These are phyloP conservation scores for Hyperoplus immaculatus DNA, from an alignment of 2,797 vertebrate genomes.

Conservation along the genomic window DNA sequence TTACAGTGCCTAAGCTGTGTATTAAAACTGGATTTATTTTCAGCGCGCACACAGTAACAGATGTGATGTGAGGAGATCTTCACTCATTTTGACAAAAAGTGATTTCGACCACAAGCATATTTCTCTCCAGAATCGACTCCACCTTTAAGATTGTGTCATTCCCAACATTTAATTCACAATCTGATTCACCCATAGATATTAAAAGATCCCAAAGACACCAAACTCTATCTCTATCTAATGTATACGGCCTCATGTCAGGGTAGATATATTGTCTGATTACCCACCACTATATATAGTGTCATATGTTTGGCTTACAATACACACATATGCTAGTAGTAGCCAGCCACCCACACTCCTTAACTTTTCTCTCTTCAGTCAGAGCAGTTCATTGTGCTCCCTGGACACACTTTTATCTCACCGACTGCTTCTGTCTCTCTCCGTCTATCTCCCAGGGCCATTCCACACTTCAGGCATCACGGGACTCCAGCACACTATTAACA, in stretches of 20 bases:
- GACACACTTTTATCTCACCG: background rate
- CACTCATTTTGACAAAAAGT: too few species aligned
- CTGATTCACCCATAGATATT: background rate
- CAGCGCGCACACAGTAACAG: too few species aligned
- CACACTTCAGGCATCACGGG: constrained; percentile 85
- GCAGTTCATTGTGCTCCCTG: background rate
- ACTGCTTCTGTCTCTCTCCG: constrained; percentile 15
- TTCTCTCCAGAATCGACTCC: too few species aligned
- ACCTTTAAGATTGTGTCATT: too few species aligned
- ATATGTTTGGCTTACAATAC: background rate
- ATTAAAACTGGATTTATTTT: too few species aligned
- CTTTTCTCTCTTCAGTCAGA: background rate
- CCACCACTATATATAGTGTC: too few species aligned
- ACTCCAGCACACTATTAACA: constrained; percentile 86
- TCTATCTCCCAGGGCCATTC: constrained; percentile 82
- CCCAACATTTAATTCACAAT: too few species aligned
- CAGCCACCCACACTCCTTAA: background rate
- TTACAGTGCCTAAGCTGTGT: too few species aligned
- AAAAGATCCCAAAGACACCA: background rate
- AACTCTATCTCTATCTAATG: background rate
- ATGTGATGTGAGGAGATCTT: too few species aligned
- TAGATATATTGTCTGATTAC: background rate
- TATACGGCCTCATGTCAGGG: background rate
- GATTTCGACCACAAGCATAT: too few species aligned
- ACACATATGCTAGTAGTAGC: background rate